Percentiles rank a stretch among this genome's conserved stretches.
phyloP scores from a whole-genome alignment of 2,113 vertebrate species.

The Pterocles burchelli region DNA sequence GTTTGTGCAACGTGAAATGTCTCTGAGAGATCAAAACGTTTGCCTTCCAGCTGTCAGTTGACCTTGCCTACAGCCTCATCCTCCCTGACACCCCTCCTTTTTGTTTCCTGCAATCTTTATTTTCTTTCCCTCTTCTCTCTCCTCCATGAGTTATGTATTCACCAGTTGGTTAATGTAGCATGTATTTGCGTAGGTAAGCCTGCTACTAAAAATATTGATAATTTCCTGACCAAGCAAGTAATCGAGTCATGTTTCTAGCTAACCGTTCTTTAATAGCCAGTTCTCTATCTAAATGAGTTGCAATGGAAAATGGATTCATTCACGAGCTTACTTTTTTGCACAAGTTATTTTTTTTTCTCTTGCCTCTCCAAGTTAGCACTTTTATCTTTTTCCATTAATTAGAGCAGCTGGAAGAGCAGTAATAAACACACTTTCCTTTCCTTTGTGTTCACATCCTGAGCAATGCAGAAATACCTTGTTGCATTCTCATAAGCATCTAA shows the following conservation, averaged over 20 bases:
- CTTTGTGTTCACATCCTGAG: conserved; percentile 38
- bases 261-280: conserved; percentile 4
- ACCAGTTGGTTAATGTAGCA: neutral
- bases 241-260: neutral
- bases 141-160: neutral
- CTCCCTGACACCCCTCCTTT: neutral
- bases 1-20: neutral
- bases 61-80: accelerated
- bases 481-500: conserved; percentile 17
- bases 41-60: neutral
- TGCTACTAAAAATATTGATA: neutral
- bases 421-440: conserved; percentile 22
- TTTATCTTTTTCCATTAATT: conserved; percentile 15
- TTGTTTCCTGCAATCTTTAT: neutral
- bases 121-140: neutral
- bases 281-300: neutral
- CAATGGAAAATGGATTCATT: neutral
- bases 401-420: neutral
- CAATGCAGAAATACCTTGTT: neutral
- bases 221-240: neutral
- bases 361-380: neutral
- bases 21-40: neutral
- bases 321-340: neutral
- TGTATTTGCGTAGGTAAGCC: neutral
- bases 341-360: neutral